Conservation (phyloP, 2,113 vertebrate species). For the Sterrhoptilus dennistouni region DNA sequence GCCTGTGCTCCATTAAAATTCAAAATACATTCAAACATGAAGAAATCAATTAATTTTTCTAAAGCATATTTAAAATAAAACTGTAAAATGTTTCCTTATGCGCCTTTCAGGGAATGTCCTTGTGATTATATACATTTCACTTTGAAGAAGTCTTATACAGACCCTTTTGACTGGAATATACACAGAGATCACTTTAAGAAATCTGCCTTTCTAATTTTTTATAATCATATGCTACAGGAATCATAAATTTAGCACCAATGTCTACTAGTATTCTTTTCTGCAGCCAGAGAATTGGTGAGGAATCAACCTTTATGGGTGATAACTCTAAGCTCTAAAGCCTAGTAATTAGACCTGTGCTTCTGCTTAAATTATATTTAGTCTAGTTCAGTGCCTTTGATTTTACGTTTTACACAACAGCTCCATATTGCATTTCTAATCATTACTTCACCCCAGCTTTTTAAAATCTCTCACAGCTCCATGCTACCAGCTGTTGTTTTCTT, state of each 20-base stretch:
- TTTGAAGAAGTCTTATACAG: background rate
- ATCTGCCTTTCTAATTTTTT: background rate
- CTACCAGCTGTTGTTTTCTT: slow-evolving; percentile 75
- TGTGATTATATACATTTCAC: background rate
- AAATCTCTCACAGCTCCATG: slow-evolving; percentile 59
- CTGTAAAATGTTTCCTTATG: background rate
- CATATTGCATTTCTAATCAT: slow-evolving; percentile 68
- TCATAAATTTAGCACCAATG: background rate
- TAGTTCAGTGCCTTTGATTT: slow-evolving; percentile 7
- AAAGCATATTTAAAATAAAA: background rate
- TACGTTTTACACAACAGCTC: slow-evolving; percentile 27
- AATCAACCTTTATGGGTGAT: background rate
- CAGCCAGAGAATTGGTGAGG: background rate
- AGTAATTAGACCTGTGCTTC: slow-evolving; percentile 24
- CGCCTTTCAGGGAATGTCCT: background rate
- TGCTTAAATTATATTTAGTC: slow-evolving; percentile 43
- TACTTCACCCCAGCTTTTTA: slow-evolving; percentile 56
- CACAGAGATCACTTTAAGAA: background rate
- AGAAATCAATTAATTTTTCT: background rate
- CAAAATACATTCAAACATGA: background rate
- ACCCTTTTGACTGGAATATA: background rate
- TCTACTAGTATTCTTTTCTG: background rate
- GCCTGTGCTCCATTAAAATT: background rate
- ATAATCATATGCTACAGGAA: background rate
- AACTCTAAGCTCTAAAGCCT: slow-evolving; percentile 19